These are phyloP conservation scores for Oenanthe oenanthe DNA, from an alignment of 2,113 vertebrate genomes.

Conservation along the genomic window DNA sequence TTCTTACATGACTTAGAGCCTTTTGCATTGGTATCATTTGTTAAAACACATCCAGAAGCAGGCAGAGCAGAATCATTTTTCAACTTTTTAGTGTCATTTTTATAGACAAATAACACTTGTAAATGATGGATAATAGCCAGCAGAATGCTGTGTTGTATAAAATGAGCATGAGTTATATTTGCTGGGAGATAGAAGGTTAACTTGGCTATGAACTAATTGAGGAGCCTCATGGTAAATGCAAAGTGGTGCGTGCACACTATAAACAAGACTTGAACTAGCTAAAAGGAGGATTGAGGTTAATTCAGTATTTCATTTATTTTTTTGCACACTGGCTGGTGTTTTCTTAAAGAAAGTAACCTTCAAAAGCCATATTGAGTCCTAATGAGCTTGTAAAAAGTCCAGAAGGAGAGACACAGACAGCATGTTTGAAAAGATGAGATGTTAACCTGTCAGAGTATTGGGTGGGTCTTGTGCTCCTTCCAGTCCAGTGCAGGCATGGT, in stretches of 20 bases:
- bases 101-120: constrained; percentile 85
- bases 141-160: constrained; percentile 75
- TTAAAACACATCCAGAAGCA: constrained; percentile 79
- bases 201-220: constrained; percentile 79
- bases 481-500: background rate
- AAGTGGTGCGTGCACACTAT: constrained; percentile 56
- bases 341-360: background rate
- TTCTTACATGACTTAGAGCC: constrained; percentile 76
- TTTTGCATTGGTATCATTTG: constrained; percentile 76
- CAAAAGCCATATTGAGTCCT: background rate
- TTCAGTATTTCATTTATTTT: constrained; percentile 44
- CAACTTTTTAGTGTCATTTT: constrained; percentile 85
- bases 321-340: constrained; percentile 43
- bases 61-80: constrained; percentile 78
- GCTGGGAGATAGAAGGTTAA: constrained; percentile 80
- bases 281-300: constrained; percentile 61
- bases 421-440: constrained; percentile 10
- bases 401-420: constrained; percentile 4
- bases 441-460: constrained; percentile 4
- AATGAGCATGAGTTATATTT: constrained; percentile 78
- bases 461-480: background rate
- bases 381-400: constrained; percentile 36
- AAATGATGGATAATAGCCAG: constrained; percentile 83
- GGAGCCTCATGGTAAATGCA: constrained; percentile 75
- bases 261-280: constrained; percentile 55